phyloP scores from a whole-genome alignment of 2,888 invertebrate species.

The Bombylius major region DNA sequence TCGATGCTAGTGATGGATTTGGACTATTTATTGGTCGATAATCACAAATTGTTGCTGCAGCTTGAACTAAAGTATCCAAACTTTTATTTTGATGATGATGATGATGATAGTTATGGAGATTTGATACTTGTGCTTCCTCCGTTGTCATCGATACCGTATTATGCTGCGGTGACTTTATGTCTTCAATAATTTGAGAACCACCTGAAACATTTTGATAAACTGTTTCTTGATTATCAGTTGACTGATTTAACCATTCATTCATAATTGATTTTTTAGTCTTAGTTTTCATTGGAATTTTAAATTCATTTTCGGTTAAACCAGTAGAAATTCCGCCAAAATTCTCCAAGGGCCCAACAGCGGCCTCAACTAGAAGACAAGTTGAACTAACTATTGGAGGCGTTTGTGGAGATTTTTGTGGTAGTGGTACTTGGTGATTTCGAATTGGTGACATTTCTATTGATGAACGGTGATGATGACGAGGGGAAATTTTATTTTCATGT shows the following conservation, averaged over 20 bases:
- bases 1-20: neutral
- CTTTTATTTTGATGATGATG: neutral
- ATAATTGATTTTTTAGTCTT: slow-evolving; percentile 87
- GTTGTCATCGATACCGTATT: slow-evolving; percentile 23
- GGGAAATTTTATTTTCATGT: neutral
- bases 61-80: slow-evolving; percentile 50
- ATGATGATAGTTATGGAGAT: slow-evolving; percentile 22
- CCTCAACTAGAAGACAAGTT: slow-evolving; percentile 69
- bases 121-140: slow-evolving; percentile 23
- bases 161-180: slow-evolving; percentile 16
- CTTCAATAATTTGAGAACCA: slow-evolving; percentile 11
- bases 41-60: slow-evolving; percentile 38
- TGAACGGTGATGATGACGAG: neutral
- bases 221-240: slow-evolving; percentile 24
- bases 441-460: slow-evolving; percentile 22
- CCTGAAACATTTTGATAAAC: neutral
- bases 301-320: slow-evolving; percentile 38
- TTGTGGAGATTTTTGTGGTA: slow-evolving; percentile 21
- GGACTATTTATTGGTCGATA: neutral
- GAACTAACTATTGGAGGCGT: slow-evolving; percentile 46
- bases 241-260: slow-evolving; percentile 81
- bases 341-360: slow-evolving; percentile 70
- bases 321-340: slow-evolving; percentile 10
- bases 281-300: slow-evolving; percentile 58
- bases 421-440: slow-evolving; percentile 8